Base-by-base conservation (phyloP, 2,113 vertebrate genomes). In the Oxygymnocypris stewartii region DNA sequence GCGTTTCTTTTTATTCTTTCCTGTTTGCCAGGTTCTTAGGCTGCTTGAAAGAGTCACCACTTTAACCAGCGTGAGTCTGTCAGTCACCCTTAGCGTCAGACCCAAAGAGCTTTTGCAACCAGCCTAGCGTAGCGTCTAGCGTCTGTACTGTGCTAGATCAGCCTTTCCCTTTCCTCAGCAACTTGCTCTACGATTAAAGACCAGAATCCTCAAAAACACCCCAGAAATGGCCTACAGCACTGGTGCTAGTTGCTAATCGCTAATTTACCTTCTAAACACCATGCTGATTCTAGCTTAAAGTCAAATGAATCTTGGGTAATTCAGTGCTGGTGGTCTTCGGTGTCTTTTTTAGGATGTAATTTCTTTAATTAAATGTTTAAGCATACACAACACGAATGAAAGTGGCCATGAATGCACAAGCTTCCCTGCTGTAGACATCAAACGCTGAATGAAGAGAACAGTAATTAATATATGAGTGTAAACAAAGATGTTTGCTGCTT, bases 1-100 rank as follows among this genome's bases (percentile, higher is more conserved):
- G 92, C 90, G 92, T 92, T 91, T 92, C 92, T 93, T 92, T 94
- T 87, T 90, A 89, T 93, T 92, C 91, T 89, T 94, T 93, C 87
- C 92, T 90, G 90, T 94, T 91, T 88, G 92, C 93, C 94, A 95
- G 95, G 95, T 95, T 93, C 94, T 96, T 94, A 89, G 93, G 92
- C 95, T 96, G 94, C 94, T 95, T 85, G 95, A 95, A 95, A 93
- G 95, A 94, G 94, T 95, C 94, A 94, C 94, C 92, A 94, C 94
- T 88, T 93, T 96, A 92, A 95, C 95, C 87, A 95, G 94, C 91
- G 95, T 95, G 95, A 96, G 94, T 95, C 93, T 92, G 94, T 95
- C 90, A 94, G 93, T 89, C 87, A 91, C 90, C 91, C 89, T 73
- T 90, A 94, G 88, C 88, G 47, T 90, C 92, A 90, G 90, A 92